Evolutionary conservation across 2,888 invertebrate genomes (phyloP).

Genomic region (Hanleya hanleyi): DNA sequence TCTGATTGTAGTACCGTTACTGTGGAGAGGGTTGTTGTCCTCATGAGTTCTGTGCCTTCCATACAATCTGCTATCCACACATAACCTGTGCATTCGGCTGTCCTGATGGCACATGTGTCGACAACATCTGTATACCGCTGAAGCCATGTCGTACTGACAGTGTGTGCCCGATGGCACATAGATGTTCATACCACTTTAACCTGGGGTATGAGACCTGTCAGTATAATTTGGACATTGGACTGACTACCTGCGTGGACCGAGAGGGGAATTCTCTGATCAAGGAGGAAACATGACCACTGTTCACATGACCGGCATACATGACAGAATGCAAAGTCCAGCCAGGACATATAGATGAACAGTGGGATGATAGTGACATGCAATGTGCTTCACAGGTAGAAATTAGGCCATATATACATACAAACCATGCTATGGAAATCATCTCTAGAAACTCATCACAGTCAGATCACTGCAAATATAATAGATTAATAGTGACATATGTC

Average conservation of each 20-base stretch:
- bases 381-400: no score
- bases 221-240: slow-evolving; percentile 65
- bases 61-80: slow-evolving; percentile 64
- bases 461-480: no score
- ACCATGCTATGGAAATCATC: no score
- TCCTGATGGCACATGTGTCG: slow-evolving; percentile 62
- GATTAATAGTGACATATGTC: no score
- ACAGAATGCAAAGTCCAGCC: no score
- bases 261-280: slow-evolving; percentile 34
- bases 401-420: no score
- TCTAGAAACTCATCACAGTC: no score
- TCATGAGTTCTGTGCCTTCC: slow-evolving; percentile 66
- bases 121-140: slow-evolving; percentile 61
- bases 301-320: neutral
- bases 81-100: slow-evolving; percentile 61
- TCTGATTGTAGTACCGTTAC: slow-evolving; percentile 63
- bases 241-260: slow-evolving; percentile 56
- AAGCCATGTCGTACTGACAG: slow-evolving; percentile 46
- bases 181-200: slow-evolving; percentile 62
- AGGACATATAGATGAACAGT: no score
- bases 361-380: no score
- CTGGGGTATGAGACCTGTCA: slow-evolving; percentile 66
- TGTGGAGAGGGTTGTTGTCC: slow-evolving; percentile 66
- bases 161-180: slow-evolving; percentile 51
- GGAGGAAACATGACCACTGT: neutral